phyloP scores from a whole-genome alignment of 2,888 invertebrate species.

The Teleogryllus oceanicus region DNA sequence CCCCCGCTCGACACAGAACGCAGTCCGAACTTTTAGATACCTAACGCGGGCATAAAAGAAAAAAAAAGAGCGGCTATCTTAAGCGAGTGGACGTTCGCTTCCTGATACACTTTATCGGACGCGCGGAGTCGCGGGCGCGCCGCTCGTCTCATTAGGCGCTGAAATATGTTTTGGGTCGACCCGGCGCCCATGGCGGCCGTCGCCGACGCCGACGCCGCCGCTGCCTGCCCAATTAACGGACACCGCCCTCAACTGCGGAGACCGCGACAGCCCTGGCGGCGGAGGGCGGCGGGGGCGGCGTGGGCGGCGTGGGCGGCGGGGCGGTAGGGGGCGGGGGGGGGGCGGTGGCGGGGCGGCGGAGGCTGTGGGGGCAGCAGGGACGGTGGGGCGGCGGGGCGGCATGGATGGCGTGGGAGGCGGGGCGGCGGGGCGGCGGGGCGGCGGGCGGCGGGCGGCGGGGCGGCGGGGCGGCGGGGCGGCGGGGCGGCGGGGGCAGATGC shows the following conservation, averaged over 20 bases:
- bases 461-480: too few species aligned
- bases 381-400: too few species aligned
- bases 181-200: background rate
- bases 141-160: background rate
- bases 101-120: background rate
- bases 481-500: too few species aligned
- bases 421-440: too few species aligned
- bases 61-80: background rate
- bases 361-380: too few species aligned
- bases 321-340: too few species aligned
- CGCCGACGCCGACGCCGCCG: background rate
- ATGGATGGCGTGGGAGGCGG: too few species aligned
- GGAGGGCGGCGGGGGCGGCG: too few species aligned
- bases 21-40: background rate
- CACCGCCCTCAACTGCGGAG: background rate
- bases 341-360: too few species aligned
- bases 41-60: background rate
- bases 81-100: background rate
- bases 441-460: too few species aligned
- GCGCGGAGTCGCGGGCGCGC: background rate
- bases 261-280: too few species aligned
- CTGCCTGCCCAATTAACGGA: background rate
- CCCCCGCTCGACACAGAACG: background rate
- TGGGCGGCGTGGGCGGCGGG: too few species aligned
- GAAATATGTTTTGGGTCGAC: background rate